Conservation (phyloP, 2,113 vertebrate genomes). For the Butorides virescens region DNA sequence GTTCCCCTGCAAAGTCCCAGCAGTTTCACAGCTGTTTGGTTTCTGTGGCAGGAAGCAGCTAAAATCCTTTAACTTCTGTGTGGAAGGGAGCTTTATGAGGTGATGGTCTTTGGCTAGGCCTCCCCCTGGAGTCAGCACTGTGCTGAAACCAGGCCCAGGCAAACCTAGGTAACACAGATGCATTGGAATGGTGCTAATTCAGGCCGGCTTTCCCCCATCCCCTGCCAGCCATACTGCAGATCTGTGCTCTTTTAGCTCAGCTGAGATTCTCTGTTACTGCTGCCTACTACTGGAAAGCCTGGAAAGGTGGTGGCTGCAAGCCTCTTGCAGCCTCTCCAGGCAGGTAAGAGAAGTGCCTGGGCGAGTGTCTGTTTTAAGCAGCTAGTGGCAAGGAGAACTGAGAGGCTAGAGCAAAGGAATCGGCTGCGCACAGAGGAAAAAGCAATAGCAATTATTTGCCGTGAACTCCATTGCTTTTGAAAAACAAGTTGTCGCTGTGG, state of each 20-base stretch:
- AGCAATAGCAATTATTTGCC: neutral
- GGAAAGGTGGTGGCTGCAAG: neutral
- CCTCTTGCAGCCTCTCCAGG: neutral
- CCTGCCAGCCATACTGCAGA: slow-evolving; percentile 33
- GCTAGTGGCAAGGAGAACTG: neutral
- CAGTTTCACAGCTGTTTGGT: neutral
- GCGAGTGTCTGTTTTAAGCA: neutral
- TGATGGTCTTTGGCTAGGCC: neutral
- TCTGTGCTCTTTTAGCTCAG: slow-evolving; percentile 28
- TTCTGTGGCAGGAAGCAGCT: neutral
- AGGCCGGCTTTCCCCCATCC: neutral
- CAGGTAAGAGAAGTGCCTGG: neutral
- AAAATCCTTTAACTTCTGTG: neutral
- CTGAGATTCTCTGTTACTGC: neutral
- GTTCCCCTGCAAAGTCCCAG: neutral
- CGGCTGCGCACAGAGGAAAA: neutral
- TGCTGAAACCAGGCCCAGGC: neutral
- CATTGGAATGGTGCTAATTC: neutral
- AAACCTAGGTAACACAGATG: neutral
- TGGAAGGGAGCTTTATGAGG: neutral
- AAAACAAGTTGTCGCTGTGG: rapidly evolving
- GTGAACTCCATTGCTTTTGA: neutral
- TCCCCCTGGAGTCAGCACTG: slow-evolving; percentile 20
- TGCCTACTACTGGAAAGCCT: neutral
- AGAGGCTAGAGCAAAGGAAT: neutral